These are phyloP conservation scores for Oikopleura albicans DNA, from an alignment of 23 tunicate species.

Conservation along the genomic window DNA sequence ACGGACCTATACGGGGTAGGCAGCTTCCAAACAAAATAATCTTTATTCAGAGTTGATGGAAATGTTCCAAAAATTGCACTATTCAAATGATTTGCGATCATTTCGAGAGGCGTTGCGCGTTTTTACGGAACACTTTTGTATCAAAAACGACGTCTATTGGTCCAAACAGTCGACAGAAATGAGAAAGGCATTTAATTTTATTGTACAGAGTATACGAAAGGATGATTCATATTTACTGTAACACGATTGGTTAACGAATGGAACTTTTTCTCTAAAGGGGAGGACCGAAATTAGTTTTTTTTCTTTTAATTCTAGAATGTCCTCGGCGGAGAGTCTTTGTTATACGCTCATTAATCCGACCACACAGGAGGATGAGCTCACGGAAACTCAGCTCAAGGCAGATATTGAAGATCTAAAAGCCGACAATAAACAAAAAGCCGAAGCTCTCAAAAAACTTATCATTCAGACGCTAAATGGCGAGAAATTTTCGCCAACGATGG, in stretches of 20 bases:
- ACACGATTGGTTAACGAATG: no score
- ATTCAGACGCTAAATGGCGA: conserved; percentile 89
- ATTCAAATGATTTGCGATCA: not conserved
- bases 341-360: conserved; percentile 79
- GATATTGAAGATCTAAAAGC: conserved; percentile 84
- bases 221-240: not conserved
- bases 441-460: conserved; percentile 73
- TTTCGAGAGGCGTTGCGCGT: conserved; percentile 2
- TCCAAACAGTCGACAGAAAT: no score
- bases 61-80: not conserved
- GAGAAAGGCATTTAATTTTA: no score
- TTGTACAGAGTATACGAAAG: no score
- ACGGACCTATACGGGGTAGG: no score
- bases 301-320: conserved; percentile 48
- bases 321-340: conserved; percentile 94
- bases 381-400: conserved; percentile 47
- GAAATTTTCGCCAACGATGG: conserved; percentile 43
- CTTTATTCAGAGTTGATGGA: no score
- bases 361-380: conserved; percentile 64
- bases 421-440: conserved; percentile 59
- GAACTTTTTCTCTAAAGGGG: no score
- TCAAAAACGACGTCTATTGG: not conserved
- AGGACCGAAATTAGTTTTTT: no score
- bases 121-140: not conserved
- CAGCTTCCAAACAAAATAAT: no score